Base-by-base conservation (phyloP, 2,888 invertebrate species). In the Macaria liturata region DNA sequence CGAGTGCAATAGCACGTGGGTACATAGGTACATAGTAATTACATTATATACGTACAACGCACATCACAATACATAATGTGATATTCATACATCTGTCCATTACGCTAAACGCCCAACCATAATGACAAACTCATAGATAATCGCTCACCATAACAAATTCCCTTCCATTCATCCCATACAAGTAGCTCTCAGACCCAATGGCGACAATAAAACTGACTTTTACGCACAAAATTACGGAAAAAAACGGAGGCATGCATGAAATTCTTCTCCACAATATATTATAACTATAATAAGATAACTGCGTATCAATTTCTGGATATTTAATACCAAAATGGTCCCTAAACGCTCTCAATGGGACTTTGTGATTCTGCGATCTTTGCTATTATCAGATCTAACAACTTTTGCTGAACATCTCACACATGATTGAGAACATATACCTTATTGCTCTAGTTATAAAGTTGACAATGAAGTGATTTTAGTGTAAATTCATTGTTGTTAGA, bases 81-180 rank as follows among this genome's bases (percentile, higher is more conserved):
- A 59, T 58, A 59, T 62, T 56, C 57, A 52, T 66, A 64, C 75
- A 74, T 65, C 74, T 74, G 74, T 39, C 59, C 55, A 47, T 59
- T 52, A 55, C 54, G 42, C 66, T 60, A 57, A 61, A 66, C 48
- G 53, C 54, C 52, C 67, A 71, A 65, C 60, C 75, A 76, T 75
- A 76, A 58, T 74, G 58, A 62, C 65, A 62, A 70, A 74, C 61
- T 75, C 69, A 72, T 68, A 71, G 66, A 81, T 77, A 83, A 82
- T 80, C 82, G 71, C 80, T 80, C 78, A 82, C 88, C 88, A 76
- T 88, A 76, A 69, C 84, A 70, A 88, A 89, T 88, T 76, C 69
- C 61, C 70, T 71, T 73, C 74, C 66, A 80, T 83, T 81, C 79
- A 75, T 66, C 32, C 59, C 40, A 59, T 59, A 74, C 75, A 83